Evolutionary conservation across 2,888 invertebrate species (phyloP).

Genomic region (Latrodectus elegans): DNA sequence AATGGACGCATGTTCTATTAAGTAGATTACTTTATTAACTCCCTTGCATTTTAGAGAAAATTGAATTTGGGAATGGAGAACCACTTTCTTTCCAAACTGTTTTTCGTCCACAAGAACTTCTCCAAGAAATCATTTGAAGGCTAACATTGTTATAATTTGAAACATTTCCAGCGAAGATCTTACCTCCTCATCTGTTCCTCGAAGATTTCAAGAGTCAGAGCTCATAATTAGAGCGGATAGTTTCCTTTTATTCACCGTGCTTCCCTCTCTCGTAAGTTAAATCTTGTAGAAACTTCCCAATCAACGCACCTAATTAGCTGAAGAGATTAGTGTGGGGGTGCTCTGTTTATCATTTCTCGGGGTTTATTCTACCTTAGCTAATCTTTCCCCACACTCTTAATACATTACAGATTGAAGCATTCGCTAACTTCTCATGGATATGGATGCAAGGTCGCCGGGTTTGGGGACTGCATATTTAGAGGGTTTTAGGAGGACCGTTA

Average conservation of each 20-base stretch:
- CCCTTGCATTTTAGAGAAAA: too few species aligned
- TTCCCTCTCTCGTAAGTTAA: conserved; percentile 28
- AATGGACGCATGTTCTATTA: too few species aligned
- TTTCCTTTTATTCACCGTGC: conserved; percentile 33
- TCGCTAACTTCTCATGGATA: conserved; percentile 15
- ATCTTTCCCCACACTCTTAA: conserved; percentile 42
- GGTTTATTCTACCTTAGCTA: conserved; percentile 42
- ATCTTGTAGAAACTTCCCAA: conserved; percentile 61
- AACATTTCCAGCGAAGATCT: too few species aligned
- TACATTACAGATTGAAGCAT: conserved; percentile 48
- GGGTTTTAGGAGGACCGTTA: conserved; percentile 53
- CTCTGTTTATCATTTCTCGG: conserved; percentile 55
- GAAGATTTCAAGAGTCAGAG: conserved; percentile 5
- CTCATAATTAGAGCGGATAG: conserved; percentile 45
- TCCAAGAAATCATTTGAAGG: too few species aligned
- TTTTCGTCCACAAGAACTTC: too few species aligned
- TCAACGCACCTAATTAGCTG: conserved; percentile 61
- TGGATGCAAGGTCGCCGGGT: conserved; percentile 24
- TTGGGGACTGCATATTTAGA: conserved; percentile 53
- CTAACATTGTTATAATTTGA: too few species aligned
- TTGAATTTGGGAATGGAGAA: too few species aligned
- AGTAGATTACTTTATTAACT: too few species aligned
- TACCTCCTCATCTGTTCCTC: neutral
- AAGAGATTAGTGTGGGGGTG: conserved; percentile 49
- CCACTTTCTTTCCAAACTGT: too few species aligned